Evolutionary conservation across 1,140 invertebrate species (phyloP).

Genomic region (Formica selysi): DNA sequence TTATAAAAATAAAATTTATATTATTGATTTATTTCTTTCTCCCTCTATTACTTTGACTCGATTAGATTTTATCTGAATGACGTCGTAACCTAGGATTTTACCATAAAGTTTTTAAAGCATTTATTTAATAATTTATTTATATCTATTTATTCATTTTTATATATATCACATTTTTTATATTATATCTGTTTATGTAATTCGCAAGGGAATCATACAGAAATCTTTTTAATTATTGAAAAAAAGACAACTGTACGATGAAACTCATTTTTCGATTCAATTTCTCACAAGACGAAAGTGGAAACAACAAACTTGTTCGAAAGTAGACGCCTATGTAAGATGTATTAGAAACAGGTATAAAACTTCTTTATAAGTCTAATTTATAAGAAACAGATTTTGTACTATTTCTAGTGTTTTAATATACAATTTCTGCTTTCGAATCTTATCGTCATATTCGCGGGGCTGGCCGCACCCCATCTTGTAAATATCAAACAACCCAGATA

Average conservation of each 20-base stretch:
- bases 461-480: slow-evolving; percentile 52
- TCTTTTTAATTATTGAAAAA: not conserved
- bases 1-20: too few relatives aligned
- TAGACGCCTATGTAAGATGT: not conserved
- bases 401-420: slow-evolving; percentile 4
- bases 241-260: not conserved
- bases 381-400: slow-evolving; percentile 3
- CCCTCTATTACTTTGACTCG: too few relatives aligned
- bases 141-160: not conserved
- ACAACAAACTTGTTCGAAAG: not conserved
- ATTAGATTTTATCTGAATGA: too few relatives aligned
- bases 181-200: not conserved
- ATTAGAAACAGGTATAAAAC: not conserved
- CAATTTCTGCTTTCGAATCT: slow-evolving; percentile 6
- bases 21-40: too few relatives aligned
- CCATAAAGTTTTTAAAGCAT: too few relatives aligned
- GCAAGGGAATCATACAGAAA: not conserved
- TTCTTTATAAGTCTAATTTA: slow-evolving; percentile 33
- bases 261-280: not conserved
- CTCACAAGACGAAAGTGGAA: not conserved
- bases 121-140: too few relatives aligned
- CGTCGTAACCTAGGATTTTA: too few relatives aligned
- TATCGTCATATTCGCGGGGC: slow-evolving; percentile 44
- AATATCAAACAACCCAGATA: slow-evolving; percentile 43
- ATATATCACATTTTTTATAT: not conserved